These are phyloP conservation scores for Pristiophorus japonicus DNA, from an alignment of 2,113 vertebrate species.

Conservation along the genomic window DNA sequence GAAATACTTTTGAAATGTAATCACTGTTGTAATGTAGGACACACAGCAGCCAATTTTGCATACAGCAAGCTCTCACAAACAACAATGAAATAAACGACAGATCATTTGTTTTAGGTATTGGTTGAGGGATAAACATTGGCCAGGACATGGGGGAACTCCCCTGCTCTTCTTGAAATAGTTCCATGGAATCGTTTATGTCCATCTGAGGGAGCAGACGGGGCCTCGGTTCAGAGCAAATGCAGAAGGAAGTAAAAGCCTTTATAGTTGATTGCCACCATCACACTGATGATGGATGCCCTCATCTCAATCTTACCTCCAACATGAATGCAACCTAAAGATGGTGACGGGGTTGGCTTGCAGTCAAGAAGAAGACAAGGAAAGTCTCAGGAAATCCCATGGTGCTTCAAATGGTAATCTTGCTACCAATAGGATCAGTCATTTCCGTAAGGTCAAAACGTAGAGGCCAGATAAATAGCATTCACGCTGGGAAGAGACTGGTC, in stretches of 20 bases:
- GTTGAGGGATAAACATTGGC: background rate
- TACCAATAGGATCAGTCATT: background rate
- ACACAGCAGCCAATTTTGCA: background rate
- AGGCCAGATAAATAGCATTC: background rate
- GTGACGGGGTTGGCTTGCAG: background rate
- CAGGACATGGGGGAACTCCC: background rate
- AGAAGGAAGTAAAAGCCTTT: background rate
- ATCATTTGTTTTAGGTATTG: background rate
- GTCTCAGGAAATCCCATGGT: background rate
- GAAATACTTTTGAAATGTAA: background rate
- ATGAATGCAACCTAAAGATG: background rate
- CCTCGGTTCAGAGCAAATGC: background rate
- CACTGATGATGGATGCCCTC: background rate
- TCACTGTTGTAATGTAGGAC: background rate
- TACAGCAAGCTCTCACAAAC: background rate
- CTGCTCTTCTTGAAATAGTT: background rate
- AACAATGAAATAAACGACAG: background rate
- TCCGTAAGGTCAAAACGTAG: background rate
- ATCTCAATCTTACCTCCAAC: background rate
- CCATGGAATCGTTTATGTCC: no score
- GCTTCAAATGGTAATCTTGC: background rate
- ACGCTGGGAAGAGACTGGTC: background rate
- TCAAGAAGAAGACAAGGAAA: background rate
- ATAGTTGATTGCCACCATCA: background rate
- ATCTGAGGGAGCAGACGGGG: background rate